phyloP scores from a whole-genome alignment of 2,888 invertebrate species.

The Lepidocyrtinus sp. region DNA sequence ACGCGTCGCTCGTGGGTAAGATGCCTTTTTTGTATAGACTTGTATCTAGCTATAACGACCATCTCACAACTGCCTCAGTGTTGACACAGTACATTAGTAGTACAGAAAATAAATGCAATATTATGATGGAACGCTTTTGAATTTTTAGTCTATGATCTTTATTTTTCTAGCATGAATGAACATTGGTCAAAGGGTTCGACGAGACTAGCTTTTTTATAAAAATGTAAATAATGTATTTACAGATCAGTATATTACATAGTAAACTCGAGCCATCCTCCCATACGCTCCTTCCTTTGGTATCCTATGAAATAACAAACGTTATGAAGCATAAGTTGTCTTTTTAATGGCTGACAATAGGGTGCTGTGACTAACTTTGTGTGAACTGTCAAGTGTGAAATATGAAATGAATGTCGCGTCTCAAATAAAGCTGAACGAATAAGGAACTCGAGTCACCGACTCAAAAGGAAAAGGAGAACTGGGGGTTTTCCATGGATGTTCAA shows the following conservation, averaged over 20 bases:
- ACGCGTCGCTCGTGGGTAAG: neutral
- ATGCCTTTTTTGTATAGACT: neutral
- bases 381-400: conserved; percentile 63
- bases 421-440: conserved; percentile 32
- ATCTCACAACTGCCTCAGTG: neutral
- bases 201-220: conserved; percentile 59
- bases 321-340: conserved; percentile 37
- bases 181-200: conserved; percentile 68
- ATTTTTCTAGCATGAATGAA: conserved; percentile 67
- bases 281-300: neutral
- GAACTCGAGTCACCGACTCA: conserved; percentile 43
- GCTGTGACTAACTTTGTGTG: conserved; percentile 58
- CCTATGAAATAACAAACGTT: conserved; percentile 32
- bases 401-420: conserved; percentile 60
- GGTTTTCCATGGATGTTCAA: neutral
- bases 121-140: conserved; percentile 42
- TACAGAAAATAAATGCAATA: conserved; percentile 49
- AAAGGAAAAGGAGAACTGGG: conserved; percentile 34
- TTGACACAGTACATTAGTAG: neutral
- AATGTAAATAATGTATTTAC: conserved; percentile 35
- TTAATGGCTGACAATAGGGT: conserved; percentile 52
- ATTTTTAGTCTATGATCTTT: conserved; percentile 65
- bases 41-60: no score
- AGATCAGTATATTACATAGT: conserved; percentile 36
- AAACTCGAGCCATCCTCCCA: conserved; percentile 19